Evolutionary conservation across 2,888 invertebrate genomes (phyloP).

Genomic region (Ectemnius continuus): DNA sequence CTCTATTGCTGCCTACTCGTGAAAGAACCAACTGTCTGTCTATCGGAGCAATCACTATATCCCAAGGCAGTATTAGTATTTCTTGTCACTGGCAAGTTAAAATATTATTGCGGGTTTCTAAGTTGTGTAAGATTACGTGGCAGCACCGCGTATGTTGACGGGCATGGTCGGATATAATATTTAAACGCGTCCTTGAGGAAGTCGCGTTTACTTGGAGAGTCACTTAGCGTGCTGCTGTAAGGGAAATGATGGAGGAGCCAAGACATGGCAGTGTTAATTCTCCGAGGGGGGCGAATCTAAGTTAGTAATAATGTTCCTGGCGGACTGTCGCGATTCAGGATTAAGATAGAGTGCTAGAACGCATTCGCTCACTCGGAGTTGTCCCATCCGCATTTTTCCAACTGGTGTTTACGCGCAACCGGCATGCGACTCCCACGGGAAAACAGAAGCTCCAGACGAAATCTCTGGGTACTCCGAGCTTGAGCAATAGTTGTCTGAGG

Average conservation of each 20-base stretch:
- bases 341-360: slow-evolving; percentile 36
- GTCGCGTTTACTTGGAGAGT: slow-evolving; percentile 58
- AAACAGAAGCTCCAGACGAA: slow-evolving; percentile 21
- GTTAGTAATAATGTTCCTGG: slow-evolving; percentile 50
- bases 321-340: slow-evolving; percentile 52
- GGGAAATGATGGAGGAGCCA: slow-evolving; percentile 15
- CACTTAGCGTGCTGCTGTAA: slow-evolving; percentile 52
- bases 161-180: slow-evolving; percentile 42
- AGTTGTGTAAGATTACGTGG: slow-evolving; percentile 7
- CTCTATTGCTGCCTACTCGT: slow-evolving; percentile 18
- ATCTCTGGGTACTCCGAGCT: background rate
- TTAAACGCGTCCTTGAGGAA: slow-evolving; percentile 56
- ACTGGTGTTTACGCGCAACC: slow-evolving; percentile 15
- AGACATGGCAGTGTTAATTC: background rate
- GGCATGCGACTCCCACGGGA: slow-evolving; percentile 18
- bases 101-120: background rate
- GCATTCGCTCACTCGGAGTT: slow-evolving; percentile 17
- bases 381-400: no score
- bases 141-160: slow-evolving; percentile 29
- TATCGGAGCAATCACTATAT: no score
- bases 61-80: background rate
- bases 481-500: background rate
- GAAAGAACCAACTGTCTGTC: background rate
- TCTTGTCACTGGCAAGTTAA: background rate
- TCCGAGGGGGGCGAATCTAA: slow-evolving; percentile 37